Evolutionary conservation across 2,888 invertebrate genomes (phyloP), one percentile per base, ranked within the genome.

Genomic region (Troglohyphantes excavatus): DNA sequence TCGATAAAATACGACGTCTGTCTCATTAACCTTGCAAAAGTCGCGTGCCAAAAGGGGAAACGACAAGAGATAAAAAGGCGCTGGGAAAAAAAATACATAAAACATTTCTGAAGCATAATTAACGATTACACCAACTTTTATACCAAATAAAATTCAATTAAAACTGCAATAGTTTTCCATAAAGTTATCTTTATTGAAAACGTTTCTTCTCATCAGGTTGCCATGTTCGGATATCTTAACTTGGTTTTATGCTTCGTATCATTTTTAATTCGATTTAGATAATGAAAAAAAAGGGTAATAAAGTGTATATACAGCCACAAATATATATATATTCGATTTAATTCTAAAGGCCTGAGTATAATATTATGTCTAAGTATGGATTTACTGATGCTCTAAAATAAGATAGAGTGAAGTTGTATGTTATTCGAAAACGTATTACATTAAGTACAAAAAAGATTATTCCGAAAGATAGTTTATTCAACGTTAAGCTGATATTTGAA

Each of bases 101-200:
- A 46, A 46, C 72, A 72, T 72, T 53, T 53, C 53, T 9, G 53
- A 72, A 46, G 46, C 26, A 72, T 27, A 46, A 26, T 23, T 46
- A 72, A 26, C 72, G 43, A 72, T 26, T 46, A 72, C 17, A 26
- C 13, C 23, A 26, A 72, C 53, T 72, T 72, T 72, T 72, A 72
- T 72, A 46, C 17, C 26, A 43, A 72, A 46, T 72, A 46, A 72
- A 72, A 23, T 26, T 72, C 43, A 53, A 72, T 72, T 72, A 72
- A 53, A 53, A 17, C 6, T 53, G 13, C n/a, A 17, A 53, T 53
- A 53, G n/a, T 2, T 13, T 53, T 53, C 13, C 17, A 53, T 53
- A n/a, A 53, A 53, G 17, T n/a, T 0, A n/a, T 53, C 53, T 53
- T 53, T 17, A 53, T 53, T 53, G n/a, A 53, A 53, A 53, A 53